Conservation (phyloP, 2,113 vertebrate genomes). For the Psilopsiagon aurifrons region DNA sequence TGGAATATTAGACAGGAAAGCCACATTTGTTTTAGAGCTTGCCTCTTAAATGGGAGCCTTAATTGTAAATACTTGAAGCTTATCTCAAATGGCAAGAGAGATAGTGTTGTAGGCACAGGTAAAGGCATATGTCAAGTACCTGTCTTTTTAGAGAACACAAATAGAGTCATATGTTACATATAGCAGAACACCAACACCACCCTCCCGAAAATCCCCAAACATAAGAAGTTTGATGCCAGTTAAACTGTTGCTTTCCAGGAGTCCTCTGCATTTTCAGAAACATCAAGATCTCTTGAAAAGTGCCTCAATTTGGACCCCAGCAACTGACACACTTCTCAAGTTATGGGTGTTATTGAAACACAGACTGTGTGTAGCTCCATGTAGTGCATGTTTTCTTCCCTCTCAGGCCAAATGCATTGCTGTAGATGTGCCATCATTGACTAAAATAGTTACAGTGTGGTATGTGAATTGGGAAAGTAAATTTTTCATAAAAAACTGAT, state of each 20-base stretch:
- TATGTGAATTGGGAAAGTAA: neutral
- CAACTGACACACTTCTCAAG: neutral
- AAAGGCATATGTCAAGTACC: neutral
- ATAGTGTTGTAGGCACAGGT: neutral
- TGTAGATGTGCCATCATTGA: neutral
- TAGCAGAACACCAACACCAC: neutral
- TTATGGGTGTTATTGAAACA: neutral
- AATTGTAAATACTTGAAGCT: neutral
- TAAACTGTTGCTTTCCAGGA: neutral
- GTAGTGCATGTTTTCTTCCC: neutral
- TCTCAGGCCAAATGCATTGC: neutral
- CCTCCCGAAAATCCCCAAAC: fast-evolving
- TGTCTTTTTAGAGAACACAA: neutral
- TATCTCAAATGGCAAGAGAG: neutral
- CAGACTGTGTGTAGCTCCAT: neutral
- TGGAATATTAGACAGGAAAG: slow-evolving; percentile 33
- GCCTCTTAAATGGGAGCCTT: neutral
- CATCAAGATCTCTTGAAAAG: neutral
- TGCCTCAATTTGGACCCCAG: neutral
- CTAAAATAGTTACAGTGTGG: neutral
- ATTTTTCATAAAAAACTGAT: slow-evolving; percentile 30
- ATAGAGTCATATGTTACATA: neutral
- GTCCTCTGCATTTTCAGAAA: neutral
- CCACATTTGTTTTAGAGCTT: slow-evolving; percentile 2
- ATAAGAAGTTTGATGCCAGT: neutral